phyloP scores from a whole-genome alignment of 1,140 invertebrate species.

The Condylostylus longicornis region DNA sequence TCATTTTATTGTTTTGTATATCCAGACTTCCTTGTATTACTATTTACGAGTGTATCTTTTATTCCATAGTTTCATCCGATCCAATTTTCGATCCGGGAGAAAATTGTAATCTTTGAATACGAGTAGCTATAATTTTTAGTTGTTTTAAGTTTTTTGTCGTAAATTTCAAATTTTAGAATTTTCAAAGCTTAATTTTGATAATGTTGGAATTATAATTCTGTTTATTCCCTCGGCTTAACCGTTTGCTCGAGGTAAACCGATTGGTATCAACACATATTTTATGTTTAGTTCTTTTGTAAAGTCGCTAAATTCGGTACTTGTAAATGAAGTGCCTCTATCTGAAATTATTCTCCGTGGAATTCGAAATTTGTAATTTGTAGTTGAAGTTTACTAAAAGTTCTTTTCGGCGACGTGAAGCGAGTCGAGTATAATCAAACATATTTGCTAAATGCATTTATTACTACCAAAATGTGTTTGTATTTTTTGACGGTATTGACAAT shows the following conservation, averaged over 20 bases:
- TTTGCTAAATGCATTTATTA: no score
- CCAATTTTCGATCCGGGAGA: constrained; percentile 18
- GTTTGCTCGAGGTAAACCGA: constrained; percentile 19
- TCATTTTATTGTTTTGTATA: no score
- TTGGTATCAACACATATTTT: constrained; percentile 15
- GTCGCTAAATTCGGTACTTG: constrained; percentile 16
- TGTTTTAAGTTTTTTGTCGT: constrained; percentile 7
- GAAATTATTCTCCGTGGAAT: constrained; percentile 11
- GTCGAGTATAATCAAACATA: constrained; percentile 25
- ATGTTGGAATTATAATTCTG: neutral
- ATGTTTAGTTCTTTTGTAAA: constrained; percentile 20
- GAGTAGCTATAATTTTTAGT: constrained; percentile 13
- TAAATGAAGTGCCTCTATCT: constrained; percentile 1
- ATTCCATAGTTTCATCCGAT: constrained; percentile 21
- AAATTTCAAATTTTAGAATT: no score
- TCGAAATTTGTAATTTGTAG: constrained; percentile 18
- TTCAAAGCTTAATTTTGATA: constrained; percentile 1
- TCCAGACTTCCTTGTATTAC: no score
- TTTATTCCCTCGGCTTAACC: constrained; percentile 18
- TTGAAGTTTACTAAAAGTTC: constrained; percentile 13
- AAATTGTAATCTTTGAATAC: constrained; percentile 20
- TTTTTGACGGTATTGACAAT: no score
- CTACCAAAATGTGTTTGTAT: no score
- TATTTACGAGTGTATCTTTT: no score
- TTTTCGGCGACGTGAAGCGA: constrained; percentile 8